Conservation (phyloP, 2,888 invertebrate genomes). For the Acronicta aceris region DNA sequence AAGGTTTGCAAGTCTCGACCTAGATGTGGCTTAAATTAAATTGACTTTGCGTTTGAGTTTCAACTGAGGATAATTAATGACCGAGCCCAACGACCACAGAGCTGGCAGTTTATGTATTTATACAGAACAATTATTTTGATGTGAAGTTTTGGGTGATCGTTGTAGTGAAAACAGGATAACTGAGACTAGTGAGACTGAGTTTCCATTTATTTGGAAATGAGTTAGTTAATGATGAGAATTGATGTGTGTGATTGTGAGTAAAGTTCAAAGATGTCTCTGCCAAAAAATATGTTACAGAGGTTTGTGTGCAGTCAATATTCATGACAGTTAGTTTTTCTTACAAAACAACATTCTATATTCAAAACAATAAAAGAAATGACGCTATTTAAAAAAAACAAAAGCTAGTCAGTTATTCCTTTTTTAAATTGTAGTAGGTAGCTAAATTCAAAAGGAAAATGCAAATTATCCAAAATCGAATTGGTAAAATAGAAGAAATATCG, state of each 20-base stretch:
- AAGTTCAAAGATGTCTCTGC: not conserved
- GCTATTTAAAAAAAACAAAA: too few species aligned
- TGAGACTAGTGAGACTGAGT: not conserved
- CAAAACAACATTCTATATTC: too few species aligned
- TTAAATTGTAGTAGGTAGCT: not conserved
- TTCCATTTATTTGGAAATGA: not conserved
- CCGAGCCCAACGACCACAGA: not conserved
- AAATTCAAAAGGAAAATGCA: not conserved
- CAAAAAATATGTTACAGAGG: not conserved
- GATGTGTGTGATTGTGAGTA: not conserved
- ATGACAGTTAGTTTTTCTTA: too few species aligned
- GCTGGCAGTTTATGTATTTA: not conserved
- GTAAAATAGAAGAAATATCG: not conserved
- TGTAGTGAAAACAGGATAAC: not conserved
- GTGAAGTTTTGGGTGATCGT: not conserved
- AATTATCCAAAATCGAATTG: not conserved
- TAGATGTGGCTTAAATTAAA: conserved; percentile 10
- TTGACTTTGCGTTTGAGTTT: conserved; percentile 22
- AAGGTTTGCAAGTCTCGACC: conserved; percentile 3
- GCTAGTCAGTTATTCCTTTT: not conserved
- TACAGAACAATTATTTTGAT: not conserved
- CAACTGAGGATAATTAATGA: conserved; percentile 19
- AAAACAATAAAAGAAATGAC: too few species aligned
- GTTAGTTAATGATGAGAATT: not conserved
- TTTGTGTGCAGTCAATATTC: too few species aligned